phyloP scores from a whole-genome alignment of 2,113 vertebrate genomes.

The Odocoileus virginianus region DNA sequence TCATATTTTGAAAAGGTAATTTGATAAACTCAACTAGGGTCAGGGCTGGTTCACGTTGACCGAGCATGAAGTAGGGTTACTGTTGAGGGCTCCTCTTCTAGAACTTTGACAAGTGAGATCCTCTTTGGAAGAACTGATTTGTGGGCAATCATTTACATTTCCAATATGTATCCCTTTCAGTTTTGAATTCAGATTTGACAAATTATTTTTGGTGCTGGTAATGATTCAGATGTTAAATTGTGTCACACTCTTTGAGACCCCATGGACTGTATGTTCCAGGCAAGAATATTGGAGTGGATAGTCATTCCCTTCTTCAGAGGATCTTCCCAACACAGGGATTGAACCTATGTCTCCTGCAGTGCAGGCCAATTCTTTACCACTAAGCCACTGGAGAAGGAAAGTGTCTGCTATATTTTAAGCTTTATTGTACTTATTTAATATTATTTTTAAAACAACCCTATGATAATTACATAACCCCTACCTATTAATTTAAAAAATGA shows the following conservation, averaged over 20 bases:
- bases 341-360: not conserved
- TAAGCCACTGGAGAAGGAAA: not conserved
- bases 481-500: not conserved
- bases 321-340: fast-evolving
- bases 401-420: not conserved
- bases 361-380: not conserved
- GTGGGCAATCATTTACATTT: not conserved
- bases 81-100: not conserved
- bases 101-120: not conserved
- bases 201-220: not conserved
- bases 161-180: not conserved
- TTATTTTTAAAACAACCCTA: not conserved
- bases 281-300: not conserved
- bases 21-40: not conserved
- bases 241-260: not conserved
- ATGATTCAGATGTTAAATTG: not conserved
- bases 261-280: not conserved
- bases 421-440: not conserved
- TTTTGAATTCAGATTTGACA: not conserved
- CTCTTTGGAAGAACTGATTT: not conserved
- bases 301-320: not conserved
- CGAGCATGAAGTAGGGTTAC: not conserved
- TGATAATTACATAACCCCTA: not conserved
- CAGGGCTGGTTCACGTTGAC: not conserved
- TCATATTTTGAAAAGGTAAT: not conserved